Evolutionary conservation across 2,888 invertebrate genomes (phyloP).

Genomic region (Nomada hirtipes): DNA sequence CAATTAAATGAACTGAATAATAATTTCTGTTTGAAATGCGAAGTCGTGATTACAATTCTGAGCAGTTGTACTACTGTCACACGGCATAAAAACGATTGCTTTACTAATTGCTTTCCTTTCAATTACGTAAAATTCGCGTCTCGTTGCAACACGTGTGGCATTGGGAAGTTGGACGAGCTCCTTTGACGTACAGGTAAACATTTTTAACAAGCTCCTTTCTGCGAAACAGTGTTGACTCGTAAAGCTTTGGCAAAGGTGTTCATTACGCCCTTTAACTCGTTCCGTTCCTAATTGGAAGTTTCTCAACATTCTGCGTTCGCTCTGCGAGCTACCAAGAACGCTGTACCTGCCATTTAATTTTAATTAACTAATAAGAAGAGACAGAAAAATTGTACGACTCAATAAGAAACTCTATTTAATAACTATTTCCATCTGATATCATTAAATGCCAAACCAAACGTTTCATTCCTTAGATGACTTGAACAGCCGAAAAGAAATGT

Average conservation of each 20-base stretch:
- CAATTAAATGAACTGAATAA: not conserved
- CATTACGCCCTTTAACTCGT: conserved; percentile 1
- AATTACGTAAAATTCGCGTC: conserved; percentile 9
- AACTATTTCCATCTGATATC: no score
- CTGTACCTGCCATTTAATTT: not conserved
- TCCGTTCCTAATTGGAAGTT: conserved; percentile 27
- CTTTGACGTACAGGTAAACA: conserved; percentile 13
- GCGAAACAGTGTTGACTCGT: not conserved
- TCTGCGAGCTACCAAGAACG: not conserved
- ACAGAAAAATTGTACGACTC: not conserved
- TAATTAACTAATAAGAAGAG: not conserved
- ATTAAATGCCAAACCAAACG: not conserved
- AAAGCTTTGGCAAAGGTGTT: not conserved
- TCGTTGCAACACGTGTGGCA: not conserved
- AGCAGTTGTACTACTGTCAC: not conserved
- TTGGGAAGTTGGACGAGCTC: not conserved
- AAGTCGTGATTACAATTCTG: not conserved
- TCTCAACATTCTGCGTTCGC: not conserved
- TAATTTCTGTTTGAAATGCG: not conserved
- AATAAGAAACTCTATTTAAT: not conserved
- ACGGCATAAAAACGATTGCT: not conserved
- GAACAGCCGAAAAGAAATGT: no score
- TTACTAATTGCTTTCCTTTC: conserved; percentile 10
- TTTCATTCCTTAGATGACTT: no score
- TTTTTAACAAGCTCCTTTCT: conserved; percentile 1